Evolutionary conservation across 1,140 invertebrate genomes (phyloP).

Genomic region (Macrostomum lignano): DNA sequence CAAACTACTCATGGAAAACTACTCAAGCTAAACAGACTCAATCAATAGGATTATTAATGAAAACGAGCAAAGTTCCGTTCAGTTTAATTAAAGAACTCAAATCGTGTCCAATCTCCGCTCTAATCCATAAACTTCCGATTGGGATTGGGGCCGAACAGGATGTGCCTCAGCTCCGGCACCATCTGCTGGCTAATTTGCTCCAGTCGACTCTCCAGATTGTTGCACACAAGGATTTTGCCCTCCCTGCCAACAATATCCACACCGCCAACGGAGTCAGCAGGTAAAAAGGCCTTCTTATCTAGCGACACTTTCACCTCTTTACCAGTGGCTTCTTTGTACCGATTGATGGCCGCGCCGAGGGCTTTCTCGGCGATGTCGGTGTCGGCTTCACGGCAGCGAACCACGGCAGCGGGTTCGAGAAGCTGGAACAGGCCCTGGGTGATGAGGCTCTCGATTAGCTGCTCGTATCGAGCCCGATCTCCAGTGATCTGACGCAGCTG

Average conservation of each 20-base stretch:
- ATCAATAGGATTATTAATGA: no score
- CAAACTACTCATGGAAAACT: no score
- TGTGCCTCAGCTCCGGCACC: conserved; percentile 63
- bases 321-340: conserved; percentile 4
- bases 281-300: conserved; percentile 3
- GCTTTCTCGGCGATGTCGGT: conserved; percentile 28
- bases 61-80: no score
- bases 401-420: conserved; percentile 46
- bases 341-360: not conserved
- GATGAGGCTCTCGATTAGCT: conserved; percentile 53
- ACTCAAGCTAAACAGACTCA: no score
- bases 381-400: conserved; percentile 55
- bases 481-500: conserved; percentile 48
- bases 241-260: conserved; percentile 51
- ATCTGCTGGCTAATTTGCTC: conserved; percentile 73
- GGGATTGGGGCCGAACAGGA: conserved; percentile 67
- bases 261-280: conserved; percentile 43
- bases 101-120: no score
- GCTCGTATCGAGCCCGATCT: conserved; percentile 40
- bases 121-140: conserved; percentile 91
- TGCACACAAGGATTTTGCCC: conserved; percentile 61
- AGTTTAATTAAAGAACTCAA: no score
- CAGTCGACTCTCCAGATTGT: conserved; percentile 70
- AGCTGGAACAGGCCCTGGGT: conserved; percentile 43
- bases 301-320: conserved; percentile 1